Percentiles rank a stretch among this genome's conserved stretches.
phyloP scores from a whole-genome alignment of 2,888 invertebrate genomes.

The Drosophila mulleri region DNA sequence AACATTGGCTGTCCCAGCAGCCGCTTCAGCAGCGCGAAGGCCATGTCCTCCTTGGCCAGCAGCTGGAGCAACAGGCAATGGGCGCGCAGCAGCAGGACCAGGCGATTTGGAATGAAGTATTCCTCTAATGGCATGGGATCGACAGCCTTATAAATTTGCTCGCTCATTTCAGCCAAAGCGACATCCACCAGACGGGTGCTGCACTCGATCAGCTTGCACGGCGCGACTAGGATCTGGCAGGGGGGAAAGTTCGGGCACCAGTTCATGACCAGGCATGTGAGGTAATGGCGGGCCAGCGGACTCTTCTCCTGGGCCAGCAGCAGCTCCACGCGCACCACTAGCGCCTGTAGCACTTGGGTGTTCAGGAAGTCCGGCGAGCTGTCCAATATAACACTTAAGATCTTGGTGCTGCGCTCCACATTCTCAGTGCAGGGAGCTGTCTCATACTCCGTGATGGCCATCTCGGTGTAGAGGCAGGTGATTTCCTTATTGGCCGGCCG shows the following conservation, averaged over 20 bases:
- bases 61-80: slow-evolving; percentile 70
- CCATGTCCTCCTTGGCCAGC: slow-evolving; percentile 59
- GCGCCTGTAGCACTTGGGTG: slow-evolving; percentile 32
- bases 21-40: slow-evolving; percentile 57
- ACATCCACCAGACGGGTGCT: slow-evolving; percentile 52
- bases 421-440: slow-evolving; percentile 16
- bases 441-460: slow-evolving; percentile 88
- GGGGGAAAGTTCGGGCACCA: background rate
- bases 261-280: slow-evolving; percentile 61
- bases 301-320: slow-evolving; percentile 68
- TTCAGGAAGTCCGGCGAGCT: slow-evolving; percentile 69
- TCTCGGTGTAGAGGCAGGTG: slow-evolving; percentile 87
- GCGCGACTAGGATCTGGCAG: background rate
- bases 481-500: slow-evolving; percentile 86
- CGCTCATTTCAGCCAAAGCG: slow-evolving; percentile 45
- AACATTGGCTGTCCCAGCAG: slow-evolving; percentile 14
- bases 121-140: slow-evolving; percentile 75
- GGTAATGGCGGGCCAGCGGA: slow-evolving; percentile 57
- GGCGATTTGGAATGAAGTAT: slow-evolving; percentile 78
- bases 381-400: background rate
- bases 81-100: slow-evolving; percentile 72
- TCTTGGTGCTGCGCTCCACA: slow-evolving; percentile 58
- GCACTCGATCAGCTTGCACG: background rate
- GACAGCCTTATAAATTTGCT: background rate
- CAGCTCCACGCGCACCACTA: slow-evolving; percentile 75